phyloP scores from a whole-genome alignment of 1,140 invertebrate genomes.

The Drosophila ohnishii region DNA sequence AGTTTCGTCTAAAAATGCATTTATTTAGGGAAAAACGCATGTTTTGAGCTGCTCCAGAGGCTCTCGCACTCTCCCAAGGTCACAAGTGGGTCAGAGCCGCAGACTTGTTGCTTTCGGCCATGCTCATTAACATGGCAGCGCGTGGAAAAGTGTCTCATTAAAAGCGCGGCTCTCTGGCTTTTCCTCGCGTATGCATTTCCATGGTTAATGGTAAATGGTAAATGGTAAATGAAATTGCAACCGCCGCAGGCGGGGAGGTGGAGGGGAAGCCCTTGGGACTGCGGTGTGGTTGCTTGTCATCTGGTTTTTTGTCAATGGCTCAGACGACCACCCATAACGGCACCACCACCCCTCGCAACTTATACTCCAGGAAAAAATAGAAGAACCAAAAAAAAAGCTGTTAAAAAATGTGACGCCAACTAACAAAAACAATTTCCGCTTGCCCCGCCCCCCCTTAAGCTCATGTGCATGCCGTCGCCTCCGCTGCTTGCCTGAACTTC shows the following conservation, averaged over 20 bases:
- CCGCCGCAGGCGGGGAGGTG: neutral
- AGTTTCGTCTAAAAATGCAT: neutral
- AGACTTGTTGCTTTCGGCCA: conserved; percentile 40
- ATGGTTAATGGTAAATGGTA: conserved; percentile 30
- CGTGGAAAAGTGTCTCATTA: conserved; percentile 71
- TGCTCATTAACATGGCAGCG: conserved; percentile 65
- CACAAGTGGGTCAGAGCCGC: conserved; percentile 11
- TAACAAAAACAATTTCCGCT: conserved; percentile 68
- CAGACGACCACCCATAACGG: neutral
- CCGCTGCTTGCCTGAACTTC: conserved; percentile 10
- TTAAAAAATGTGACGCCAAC: conserved; percentile 70
- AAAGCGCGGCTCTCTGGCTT: conserved; percentile 53
- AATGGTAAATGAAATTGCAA: conserved; percentile 54
- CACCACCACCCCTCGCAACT: conserved; percentile 23
- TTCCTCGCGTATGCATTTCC: conserved; percentile 37
- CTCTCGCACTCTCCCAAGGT: conserved; percentile 39
- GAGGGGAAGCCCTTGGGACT: neutral
- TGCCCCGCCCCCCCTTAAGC: conserved; percentile 23
- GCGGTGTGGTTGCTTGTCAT: conserved; percentile 13
- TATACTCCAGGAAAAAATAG: conserved; percentile 37
- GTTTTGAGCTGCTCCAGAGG: neutral
- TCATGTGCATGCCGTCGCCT: conserved; percentile 35
- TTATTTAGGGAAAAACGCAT: too few relatives aligned
- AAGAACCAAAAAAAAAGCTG: conserved; percentile 16
- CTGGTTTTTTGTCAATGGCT: conserved; percentile 20